Conservation (phyloP, 2,888 invertebrate species). For the Galeruca laticollis region DNA sequence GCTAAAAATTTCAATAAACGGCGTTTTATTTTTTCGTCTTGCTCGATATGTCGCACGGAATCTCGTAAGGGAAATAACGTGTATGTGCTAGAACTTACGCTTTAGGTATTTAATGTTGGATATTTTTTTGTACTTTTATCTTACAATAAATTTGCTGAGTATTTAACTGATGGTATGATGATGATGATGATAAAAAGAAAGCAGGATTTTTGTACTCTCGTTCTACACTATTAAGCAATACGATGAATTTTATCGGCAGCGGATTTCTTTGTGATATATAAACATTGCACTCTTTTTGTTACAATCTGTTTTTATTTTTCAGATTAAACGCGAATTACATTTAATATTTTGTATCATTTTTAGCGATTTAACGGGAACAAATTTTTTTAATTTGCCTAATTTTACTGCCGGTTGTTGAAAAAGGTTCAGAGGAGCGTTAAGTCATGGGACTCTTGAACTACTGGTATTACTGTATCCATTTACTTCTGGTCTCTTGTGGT, state of each 20-base stretch:
- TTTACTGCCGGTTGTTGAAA: too few species aligned
- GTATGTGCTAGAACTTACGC: slow-evolving; percentile 50
- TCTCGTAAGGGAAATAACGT: slow-evolving; percentile 37
- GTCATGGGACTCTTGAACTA: too few species aligned
- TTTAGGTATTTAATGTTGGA: slow-evolving; percentile 51
- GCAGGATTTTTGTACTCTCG: slow-evolving; percentile 5
- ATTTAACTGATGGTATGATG: slow-evolving; percentile 39
- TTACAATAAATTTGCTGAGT: slow-evolving; percentile 48
- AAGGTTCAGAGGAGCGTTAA: too few species aligned
- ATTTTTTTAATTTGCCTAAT: too few species aligned
- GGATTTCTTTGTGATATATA: not conserved
- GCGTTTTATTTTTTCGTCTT: not conserved
- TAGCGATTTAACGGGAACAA: too few species aligned
- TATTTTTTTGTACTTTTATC: slow-evolving; percentile 47
- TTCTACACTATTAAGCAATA: not conserved
- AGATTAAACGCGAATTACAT: not conserved
- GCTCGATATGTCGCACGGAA: slow-evolving; percentile 24
- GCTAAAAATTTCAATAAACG: not conserved
- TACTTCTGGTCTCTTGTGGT: too few species aligned
- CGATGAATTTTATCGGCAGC: slow-evolving; percentile 1
- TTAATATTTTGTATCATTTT: too few species aligned
- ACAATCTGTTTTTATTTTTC: not conserved
- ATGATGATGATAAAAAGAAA: slow-evolving; percentile 10
- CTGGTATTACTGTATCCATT: too few species aligned
- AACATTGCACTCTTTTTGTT: slow-evolving; percentile 3